Conservation (phyloP, 1,140 invertebrate species). For the Drosophila obscura region DNA sequence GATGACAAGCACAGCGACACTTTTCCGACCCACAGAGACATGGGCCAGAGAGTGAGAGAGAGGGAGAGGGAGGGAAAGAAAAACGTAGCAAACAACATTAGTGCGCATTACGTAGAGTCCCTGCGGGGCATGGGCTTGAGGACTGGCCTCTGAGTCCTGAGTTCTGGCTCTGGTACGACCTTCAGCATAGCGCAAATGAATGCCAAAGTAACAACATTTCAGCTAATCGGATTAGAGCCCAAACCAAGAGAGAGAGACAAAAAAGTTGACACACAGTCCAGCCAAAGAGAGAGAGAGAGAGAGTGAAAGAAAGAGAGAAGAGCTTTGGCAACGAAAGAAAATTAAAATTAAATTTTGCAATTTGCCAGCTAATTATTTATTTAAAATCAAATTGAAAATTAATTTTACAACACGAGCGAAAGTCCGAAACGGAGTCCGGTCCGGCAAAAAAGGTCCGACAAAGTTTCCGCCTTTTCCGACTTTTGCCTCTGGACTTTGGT, state of each 20-base stretch:
- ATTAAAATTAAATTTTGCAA: slow-evolving; percentile 83
- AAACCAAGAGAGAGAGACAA: neutral
- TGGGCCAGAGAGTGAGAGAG: neutral
- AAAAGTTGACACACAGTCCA: neutral
- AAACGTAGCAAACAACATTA: slow-evolving; percentile 75
- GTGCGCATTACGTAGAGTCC: slow-evolving; percentile 75
- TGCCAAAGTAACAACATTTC: slow-evolving; percentile 68
- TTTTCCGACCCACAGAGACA: slow-evolving; percentile 3
- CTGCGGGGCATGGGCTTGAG: slow-evolving; percentile 26
- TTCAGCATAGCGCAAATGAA: slow-evolving; percentile 65
- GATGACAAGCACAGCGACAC: slow-evolving; percentile 42
- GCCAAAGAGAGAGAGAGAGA: neutral
- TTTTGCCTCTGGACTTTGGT: slow-evolving; percentile 52
- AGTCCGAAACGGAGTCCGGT: slow-evolving; percentile 15
- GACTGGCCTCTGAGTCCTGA: neutral
- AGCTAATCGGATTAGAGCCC: slow-evolving; percentile 71
- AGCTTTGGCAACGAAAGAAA: slow-evolving; percentile 55
- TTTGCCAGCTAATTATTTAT: slow-evolving; percentile 83
- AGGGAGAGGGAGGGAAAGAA: slow-evolving; percentile 5
- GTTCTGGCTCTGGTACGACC: slow-evolving; percentile 30
- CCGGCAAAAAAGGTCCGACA: slow-evolving; percentile 41
- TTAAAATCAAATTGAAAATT: slow-evolving; percentile 84
- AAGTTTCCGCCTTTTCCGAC: slow-evolving; percentile 50
- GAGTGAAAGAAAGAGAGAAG: neutral
- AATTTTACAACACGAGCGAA: slow-evolving; percentile 79